Percentiles rank a stretch among this genome's conserved stretches.
Conservation (phyloP, 2,888 invertebrate genomes). For the Chymomyza amoena region DNA sequence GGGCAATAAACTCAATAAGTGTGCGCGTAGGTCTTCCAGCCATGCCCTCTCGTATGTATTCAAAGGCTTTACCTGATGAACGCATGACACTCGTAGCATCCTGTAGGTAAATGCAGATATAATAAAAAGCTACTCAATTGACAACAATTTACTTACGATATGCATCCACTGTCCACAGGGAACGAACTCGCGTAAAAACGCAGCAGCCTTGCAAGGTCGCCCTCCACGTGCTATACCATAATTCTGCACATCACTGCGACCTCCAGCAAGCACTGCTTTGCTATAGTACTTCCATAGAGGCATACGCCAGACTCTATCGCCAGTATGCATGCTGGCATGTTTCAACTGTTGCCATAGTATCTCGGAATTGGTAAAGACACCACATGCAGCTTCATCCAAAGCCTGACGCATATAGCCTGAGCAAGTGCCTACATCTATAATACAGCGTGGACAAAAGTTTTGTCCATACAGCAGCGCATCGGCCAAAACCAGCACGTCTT, state of each 20-base stretch:
- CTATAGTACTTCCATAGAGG: slow-evolving; percentile 89
- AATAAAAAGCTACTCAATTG: neutral
- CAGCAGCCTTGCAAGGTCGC: slow-evolving; percentile 87
- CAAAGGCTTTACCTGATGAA: slow-evolving; percentile 82
- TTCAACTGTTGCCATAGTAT: slow-evolving; percentile 84
- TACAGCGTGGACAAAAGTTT: slow-evolving; percentile 85
- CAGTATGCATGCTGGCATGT: slow-evolving; percentile 85
- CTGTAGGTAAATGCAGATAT: slow-evolving; percentile 41
- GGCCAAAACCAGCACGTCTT: slow-evolving; percentile 86
- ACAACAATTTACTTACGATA: slow-evolving; percentile 79
- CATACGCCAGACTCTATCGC: slow-evolving; percentile 90
- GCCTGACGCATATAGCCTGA: slow-evolving; percentile 83
- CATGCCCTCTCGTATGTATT: slow-evolving; percentile 84
- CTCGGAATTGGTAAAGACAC: slow-evolving; percentile 86
- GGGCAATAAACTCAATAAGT: slow-evolving; percentile 84
- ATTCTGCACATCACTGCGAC: slow-evolving; percentile 80
- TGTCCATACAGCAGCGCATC: slow-evolving; percentile 89
- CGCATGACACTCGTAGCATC: slow-evolving; percentile 88
- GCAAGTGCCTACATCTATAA: slow-evolving; percentile 88
- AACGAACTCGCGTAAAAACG: slow-evolving; percentile 86
- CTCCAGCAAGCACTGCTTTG: slow-evolving; percentile 80
- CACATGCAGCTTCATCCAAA: slow-evolving; percentile 84
- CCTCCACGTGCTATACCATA: slow-evolving; percentile 80
- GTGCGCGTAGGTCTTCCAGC: slow-evolving; percentile 88
- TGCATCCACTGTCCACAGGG: slow-evolving; percentile 88